Evolutionary conservation across 37 sponge, comb jelly and placozoan species (phyloP), one percentile per base, ranked within the genome.

Genomic region (Hexactinellida sp.): DNA sequence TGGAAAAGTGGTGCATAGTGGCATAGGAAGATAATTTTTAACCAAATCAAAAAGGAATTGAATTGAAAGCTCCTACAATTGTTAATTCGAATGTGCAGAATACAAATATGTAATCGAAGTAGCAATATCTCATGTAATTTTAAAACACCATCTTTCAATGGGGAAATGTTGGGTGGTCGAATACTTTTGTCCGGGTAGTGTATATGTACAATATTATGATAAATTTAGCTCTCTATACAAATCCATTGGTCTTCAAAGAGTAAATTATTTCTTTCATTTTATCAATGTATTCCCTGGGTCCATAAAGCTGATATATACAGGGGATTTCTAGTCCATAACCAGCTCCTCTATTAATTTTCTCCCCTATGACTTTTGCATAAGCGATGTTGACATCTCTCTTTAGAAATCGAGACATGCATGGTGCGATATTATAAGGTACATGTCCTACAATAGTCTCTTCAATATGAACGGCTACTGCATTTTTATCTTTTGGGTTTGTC

Each of bases 351-450:
- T 85, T 85, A 0, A 85, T 55, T 63, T 85, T 85, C 5, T 54
- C 82, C 32, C 86, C 86, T n/a, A 3, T 30, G 24, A 85, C 86
- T 85, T 85, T 0, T 9, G 71, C 87, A 38, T 47, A 84, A 34
- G 28, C 84, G 37, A 84, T 87, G 88, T 87, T 87, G 9, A 84
- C 35, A 37, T 84, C 84, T 85, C 88, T 84, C 37, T 25, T 83
- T 25, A 87, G 0, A 41, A 86, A 86, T 24, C 7, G 39, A 24
- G 82, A 83, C 28, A 87, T 32, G 24, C 36, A 55, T 3, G 88
- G 88, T 30, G 88, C 88, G 36, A 88, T 35, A 36, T 85, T 87
- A 84, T 38, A 87, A 36, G 88, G 88, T 10, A 84, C 88, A 85
- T 87, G 88, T n/a, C 88, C 88, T 0, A 87, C 83, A 38, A 87